Conservation (phyloP, 2,888 invertebrate genomes). For the Platerodrilus igneus region DNA sequence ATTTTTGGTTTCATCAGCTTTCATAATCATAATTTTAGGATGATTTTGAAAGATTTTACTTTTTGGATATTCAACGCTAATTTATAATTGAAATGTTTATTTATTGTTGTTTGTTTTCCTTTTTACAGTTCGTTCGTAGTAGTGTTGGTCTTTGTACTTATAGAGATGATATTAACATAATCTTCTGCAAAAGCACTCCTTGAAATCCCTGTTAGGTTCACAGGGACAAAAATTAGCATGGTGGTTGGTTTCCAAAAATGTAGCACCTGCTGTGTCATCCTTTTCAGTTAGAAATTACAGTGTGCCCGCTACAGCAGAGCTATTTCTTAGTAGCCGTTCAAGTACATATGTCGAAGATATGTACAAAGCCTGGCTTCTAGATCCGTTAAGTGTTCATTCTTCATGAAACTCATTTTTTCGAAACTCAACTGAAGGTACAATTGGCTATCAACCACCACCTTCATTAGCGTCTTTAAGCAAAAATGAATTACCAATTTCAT, state of each 20-base stretch:
- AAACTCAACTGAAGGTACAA: conserved; percentile 76
- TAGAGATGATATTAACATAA: too few relatives aligned
- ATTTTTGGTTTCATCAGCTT: too few relatives aligned
- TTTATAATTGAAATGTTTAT: too few relatives aligned
- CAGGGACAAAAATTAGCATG: conserved; percentile 65
- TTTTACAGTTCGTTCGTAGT: too few relatives aligned
- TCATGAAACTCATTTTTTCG: conserved; percentile 92
- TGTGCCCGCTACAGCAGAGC: conserved; percentile 62
- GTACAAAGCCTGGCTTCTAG: conserved; percentile 93
- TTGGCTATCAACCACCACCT: conserved; percentile 73
- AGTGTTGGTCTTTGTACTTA: too few relatives aligned
- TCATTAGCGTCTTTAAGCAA: conserved; percentile 62
- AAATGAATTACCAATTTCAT: conserved; percentile 66
- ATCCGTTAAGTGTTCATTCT: conserved; percentile 91
- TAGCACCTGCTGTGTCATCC: conserved; percentile 36
- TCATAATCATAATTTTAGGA: too few relatives aligned
- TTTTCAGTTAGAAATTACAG: conserved; percentile 38
- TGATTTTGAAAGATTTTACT: too few relatives aligned
- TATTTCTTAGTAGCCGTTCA: conserved; percentile 94
- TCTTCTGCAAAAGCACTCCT: too few relatives aligned
- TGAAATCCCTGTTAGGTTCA: conserved; percentile 59
- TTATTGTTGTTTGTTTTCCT: too few relatives aligned
- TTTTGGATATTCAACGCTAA: too few relatives aligned
- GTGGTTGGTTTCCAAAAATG: conserved; percentile 67
- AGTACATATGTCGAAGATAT: conserved; percentile 96